Percentiles rank a stretch among this genome's conserved stretches.
Conservation (phyloP, 2,113 vertebrate species). For the Xenopus tropicalis region UCB_Xtro_10.0 CM004450.2:144381001-144381500, state of each 20-base stretch:
- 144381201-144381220: not conserved
- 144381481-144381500: too few relatives aligned
- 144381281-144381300: too few relatives aligned
- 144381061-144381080: constrained; percentile 9
- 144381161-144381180: constrained; percentile 41
- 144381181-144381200: not conserved
- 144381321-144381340: too few relatives aligned
- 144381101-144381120: constrained; percentile 44
- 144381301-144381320: too few relatives aligned
- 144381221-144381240: constrained; percentile 44
- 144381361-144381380: too few relatives aligned
- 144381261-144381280: not conserved
- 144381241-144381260: constrained; percentile 47
- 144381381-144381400: too few relatives aligned
- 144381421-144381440: too few relatives aligned
- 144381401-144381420: too few relatives aligned
- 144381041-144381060: constrained; percentile 44
- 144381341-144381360: too few relatives aligned
- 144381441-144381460: too few relatives aligned
- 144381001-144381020: constrained; percentile 59
- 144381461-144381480: too few relatives aligned
- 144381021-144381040: constrained; percentile 33
- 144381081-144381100: constrained; percentile 18
- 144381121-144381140: constrained; percentile 58
- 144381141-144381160: constrained; percentile 58